Conservation (phyloP, 2,888 invertebrate genomes). For the Lithophane ornitopus region DNA sequence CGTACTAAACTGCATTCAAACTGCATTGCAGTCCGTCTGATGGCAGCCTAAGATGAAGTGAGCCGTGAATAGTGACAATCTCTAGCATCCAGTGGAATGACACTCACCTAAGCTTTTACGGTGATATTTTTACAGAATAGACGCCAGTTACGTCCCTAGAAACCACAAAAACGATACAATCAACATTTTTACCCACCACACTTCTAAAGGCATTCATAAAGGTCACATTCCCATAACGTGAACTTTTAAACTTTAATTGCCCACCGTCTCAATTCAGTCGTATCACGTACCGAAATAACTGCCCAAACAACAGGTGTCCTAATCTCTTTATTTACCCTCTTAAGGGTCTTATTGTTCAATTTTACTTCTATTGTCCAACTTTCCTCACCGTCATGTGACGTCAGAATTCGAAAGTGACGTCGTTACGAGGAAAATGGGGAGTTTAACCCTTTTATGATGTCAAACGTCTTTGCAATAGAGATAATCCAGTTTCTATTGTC, state of each 20-base stretch:
- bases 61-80: no score
- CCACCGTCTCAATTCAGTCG: conserved; percentile 21
- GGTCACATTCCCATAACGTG: conserved; percentile 11
- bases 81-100: no score
- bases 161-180: neutral
- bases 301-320: conserved; percentile 61
- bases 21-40: no score
- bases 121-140: neutral
- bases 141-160: rapidly evolving
- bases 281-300: conserved; percentile 56
- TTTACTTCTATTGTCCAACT: conserved; percentile 55
- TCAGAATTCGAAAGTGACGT: conserved; percentile 34
- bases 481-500: conserved; percentile 31
- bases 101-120: neutral
- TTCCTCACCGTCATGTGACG: conserved; percentile 22
- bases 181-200: neutral
- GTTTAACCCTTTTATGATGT: conserved; percentile 40
- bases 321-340: conserved; percentile 58
- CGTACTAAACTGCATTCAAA: no score
- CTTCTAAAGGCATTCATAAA: conserved; percentile 15
- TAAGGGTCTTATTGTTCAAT: conserved; percentile 50
- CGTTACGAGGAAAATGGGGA: conserved; percentile 34
- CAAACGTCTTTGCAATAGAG: conserved; percentile 28
- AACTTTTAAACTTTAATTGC: conserved; percentile 43
- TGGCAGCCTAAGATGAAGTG: neutral